phyloP scores from a whole-genome alignment of 2,113 vertebrate species.

The Cheilinus undulatus region DNA sequence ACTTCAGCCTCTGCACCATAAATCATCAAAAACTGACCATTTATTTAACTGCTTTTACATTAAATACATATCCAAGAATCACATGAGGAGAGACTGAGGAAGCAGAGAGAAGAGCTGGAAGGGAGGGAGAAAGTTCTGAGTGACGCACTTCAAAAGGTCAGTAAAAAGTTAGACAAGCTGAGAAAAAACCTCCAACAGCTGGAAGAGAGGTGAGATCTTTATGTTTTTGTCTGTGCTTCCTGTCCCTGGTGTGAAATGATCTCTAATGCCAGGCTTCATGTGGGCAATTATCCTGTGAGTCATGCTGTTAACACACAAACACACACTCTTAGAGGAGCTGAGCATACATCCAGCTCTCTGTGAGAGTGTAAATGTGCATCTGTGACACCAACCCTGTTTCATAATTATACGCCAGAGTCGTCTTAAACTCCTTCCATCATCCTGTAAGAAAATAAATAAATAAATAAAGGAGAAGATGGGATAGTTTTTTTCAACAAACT shows the following conservation, averaged over 20 bases:
- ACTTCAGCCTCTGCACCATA: not conserved
- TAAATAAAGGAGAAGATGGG: too few relatives aligned
- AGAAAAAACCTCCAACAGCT: constrained; percentile 63
- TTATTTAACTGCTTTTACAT: not conserved
- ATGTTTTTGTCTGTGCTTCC: constrained; percentile 48
- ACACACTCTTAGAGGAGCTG: constrained; percentile 33
- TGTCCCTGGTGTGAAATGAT: constrained; percentile 59
- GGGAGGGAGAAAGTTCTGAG: constrained; percentile 55
- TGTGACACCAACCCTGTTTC: constrained; percentile 15
- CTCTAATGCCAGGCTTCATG: constrained; percentile 54
- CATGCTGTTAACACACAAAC: constrained; percentile 59
- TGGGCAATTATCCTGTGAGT: constrained; percentile 68
- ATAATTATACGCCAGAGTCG: constrained; percentile 14
- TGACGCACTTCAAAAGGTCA: constrained; percentile 66
- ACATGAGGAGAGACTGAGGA: constrained; percentile 26
- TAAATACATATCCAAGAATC: not conserved
- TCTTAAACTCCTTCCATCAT: not conserved
- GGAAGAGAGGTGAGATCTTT: constrained; percentile 72
- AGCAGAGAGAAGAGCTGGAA: constrained; percentile 49
- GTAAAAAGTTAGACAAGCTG: constrained; percentile 66
- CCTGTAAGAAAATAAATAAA: not conserved
- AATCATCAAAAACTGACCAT: not conserved
- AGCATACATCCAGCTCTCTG: constrained; percentile 3
- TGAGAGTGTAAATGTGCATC: constrained; percentile 14
- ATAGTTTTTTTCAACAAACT: too few relatives aligned